Evolutionary conservation across 92 coral and sea anemone genomes (phyloP), one percentile per base, ranked within the genome.

Genomic region (Pocillopora meandrina): DNA sequence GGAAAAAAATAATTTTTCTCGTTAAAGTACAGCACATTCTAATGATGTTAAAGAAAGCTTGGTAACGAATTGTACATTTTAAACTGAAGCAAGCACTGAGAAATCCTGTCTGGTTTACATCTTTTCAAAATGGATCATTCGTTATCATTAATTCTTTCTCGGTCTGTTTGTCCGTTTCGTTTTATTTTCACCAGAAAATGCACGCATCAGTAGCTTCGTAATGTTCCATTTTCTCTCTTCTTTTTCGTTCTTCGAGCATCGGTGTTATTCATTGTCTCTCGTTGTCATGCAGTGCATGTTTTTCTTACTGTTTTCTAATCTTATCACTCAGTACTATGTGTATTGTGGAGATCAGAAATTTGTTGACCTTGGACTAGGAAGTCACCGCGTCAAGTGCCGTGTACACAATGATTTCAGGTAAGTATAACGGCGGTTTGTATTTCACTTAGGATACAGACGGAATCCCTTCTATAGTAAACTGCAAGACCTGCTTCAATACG

Each of bases 301-400:
- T 17, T n/a, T 35, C 63, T 17, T 49, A 34, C 74, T 26, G 31
- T 26, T 26, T 26, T 26, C 31, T 63, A 19, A 13, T 18, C 26
- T 36, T 47, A 15, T 16, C n/a, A 47, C 66, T 81, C 84, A 93
- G 97, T 93, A 93, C 84, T 93, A 93, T 33, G 86, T 93, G 61
- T 82, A 91, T 36, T 83, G 88, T 78, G 93, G 89, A 64, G 93
- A 87, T 14, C 92, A 92, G 82, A 92, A 86, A 74, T 94, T 87
- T 67, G 98, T 94, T 34, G 98, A 94, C 77, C 95, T 94, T 83
- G 98, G 98, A n/a, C 87, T 94, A 64, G 98, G 98, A 80, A 90
- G 83, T 19, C 96, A 93, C 75, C 88, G 96, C 68, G 91, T 93
- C 66, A 93, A 93, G 62, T 93, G 96, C 72, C 91, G 92, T 76